phyloP scores from a whole-genome alignment of 2,113 vertebrate genomes.

The Scomber colias region DNA sequence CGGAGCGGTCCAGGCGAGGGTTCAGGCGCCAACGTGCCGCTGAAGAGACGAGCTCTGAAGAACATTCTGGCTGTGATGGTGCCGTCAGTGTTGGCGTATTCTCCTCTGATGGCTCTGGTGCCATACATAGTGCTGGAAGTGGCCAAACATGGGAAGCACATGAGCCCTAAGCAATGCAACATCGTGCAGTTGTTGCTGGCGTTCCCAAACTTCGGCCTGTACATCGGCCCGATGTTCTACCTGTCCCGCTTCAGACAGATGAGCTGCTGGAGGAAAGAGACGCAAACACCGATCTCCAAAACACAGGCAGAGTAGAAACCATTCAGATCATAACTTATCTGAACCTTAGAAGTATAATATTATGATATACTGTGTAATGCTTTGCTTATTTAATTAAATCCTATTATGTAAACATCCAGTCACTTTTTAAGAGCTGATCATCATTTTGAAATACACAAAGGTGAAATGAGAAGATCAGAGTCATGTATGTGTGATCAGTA shows the following conservation, averaged over 20 bases:
- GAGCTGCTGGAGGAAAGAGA: slow-evolving; percentile 15
- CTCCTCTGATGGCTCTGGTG: slow-evolving; percentile 55
- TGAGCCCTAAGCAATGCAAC: background rate
- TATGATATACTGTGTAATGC: no score
- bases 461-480: no score
- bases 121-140: slow-evolving; percentile 13
- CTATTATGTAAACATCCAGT: no score
- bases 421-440: no score
- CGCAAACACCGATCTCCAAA: background rate
- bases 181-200: slow-evolving; percentile 32
- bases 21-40: background rate
- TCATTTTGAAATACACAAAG: no score
- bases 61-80: slow-evolving; percentile 58
- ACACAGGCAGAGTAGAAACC: slow-evolving; percentile 6
- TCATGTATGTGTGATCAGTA: no score
- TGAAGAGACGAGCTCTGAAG: slow-evolving; percentile 62
- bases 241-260: slow-evolving; percentile 44
- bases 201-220: slow-evolving; percentile 63
- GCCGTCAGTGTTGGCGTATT: slow-evolving; percentile 53
- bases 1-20: slow-evolving; percentile 16
- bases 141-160: background rate
- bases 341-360: no score
- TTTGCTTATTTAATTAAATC: no score
- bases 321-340: no score
- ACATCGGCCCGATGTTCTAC: slow-evolving; percentile 71